Percentiles rank a stretch among this genome's conserved stretches.
phyloP scores from a whole-genome alignment of 2,797 vertebrate genomes.

The Premnoplex brunnescens region DNA sequence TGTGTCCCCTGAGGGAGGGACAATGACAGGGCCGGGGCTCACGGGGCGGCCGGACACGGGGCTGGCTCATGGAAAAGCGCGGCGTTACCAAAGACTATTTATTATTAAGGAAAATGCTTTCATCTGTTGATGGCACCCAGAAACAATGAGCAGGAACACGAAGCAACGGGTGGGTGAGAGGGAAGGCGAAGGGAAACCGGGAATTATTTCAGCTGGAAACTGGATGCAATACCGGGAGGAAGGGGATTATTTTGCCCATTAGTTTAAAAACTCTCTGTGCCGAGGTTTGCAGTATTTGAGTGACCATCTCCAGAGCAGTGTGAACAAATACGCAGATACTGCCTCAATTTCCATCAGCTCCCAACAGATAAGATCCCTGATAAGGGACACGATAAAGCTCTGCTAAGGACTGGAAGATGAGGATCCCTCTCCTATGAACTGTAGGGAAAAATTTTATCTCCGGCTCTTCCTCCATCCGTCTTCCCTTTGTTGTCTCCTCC shows the following conservation, averaged over 20 bases:
- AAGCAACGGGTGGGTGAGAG: conserved; percentile 34
- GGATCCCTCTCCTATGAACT: not conserved
- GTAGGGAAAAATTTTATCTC: not conserved
- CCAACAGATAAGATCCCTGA: not conserved
- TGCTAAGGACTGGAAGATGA: not conserved
- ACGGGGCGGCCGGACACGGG: not conserved
- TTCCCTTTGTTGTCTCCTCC: not conserved
- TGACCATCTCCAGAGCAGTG: not conserved
- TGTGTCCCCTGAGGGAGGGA: not conserved
- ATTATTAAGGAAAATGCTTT: conserved; percentile 45
- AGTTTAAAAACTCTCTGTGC: not conserved
- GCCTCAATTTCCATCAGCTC: not conserved
- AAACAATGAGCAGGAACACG: conserved; percentile 43
- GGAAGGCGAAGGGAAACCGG: not conserved
- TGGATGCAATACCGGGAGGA: not conserved
- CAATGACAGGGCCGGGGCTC: not conserved
- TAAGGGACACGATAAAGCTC: not conserved
- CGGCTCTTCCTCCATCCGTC: not conserved
- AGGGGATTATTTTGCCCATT: not conserved
- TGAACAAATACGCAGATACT: not conserved
- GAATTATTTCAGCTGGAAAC: conserved; percentile 19
- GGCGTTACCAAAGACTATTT: not conserved
- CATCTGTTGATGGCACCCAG: conserved; percentile 35
- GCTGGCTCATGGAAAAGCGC: not conserved
- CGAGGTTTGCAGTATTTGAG: not conserved